These are phyloP conservation scores for Litoditis marina DNA, from an alignment of 2,888 invertebrate genomes.

Conservation along the genomic window DNA sequence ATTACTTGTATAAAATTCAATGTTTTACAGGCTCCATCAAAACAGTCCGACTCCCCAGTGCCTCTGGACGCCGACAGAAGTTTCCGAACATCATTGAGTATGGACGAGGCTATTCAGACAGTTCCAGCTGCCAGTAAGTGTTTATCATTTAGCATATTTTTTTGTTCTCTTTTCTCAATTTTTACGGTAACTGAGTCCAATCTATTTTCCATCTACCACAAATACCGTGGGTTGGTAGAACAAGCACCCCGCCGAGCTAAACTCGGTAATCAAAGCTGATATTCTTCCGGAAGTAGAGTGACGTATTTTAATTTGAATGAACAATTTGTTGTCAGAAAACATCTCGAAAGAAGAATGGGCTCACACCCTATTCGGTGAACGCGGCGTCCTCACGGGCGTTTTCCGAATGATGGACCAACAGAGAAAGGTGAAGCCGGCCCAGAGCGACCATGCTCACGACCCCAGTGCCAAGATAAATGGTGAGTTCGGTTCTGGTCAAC, in stretches of 20 bases:
- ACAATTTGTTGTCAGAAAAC: background rate
- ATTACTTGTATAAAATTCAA: too few species aligned
- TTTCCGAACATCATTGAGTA: conserved; percentile 11
- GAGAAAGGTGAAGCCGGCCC: conserved; percentile 19
- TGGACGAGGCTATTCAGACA: conserved; percentile 12
- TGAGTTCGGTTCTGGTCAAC: too few species aligned
- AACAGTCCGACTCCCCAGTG: background rate
- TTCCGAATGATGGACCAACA: conserved; percentile 58
- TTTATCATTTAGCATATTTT: background rate
- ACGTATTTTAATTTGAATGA: too few species aligned
- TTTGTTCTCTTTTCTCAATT: too few species aligned
- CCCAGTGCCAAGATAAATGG: conserved; percentile 12
- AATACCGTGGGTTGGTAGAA: too few species aligned
- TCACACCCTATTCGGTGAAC: conserved; percentile 50
- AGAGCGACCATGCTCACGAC: conserved; percentile 14
- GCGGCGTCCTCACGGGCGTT: conserved; percentile 54
- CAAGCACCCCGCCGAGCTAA: too few species aligned
- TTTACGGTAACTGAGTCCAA: too few species aligned
- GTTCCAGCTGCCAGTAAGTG: background rate
- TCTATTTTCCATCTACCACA: too few species aligned
- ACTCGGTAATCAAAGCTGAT: too few species aligned
- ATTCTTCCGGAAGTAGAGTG: background rate
- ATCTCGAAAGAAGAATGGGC: conserved; percentile 45
- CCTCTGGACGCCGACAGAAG: background rate
- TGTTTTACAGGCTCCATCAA: background rate